Evolutionary conservation across 2,888 invertebrate genomes (phyloP).

Genomic region (Eupeodes latifasciatus): DNA sequence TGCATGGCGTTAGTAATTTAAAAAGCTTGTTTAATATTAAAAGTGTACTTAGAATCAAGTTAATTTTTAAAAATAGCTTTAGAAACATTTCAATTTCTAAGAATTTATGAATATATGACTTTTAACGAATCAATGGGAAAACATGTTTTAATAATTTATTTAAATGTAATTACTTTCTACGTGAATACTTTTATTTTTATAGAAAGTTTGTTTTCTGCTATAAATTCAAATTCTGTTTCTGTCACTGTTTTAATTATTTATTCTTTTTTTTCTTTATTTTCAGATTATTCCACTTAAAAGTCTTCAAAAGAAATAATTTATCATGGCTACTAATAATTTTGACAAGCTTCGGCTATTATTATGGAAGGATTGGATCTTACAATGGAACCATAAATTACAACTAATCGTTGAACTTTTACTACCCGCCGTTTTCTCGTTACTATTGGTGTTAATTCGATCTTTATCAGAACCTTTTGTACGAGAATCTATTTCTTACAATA

Average conservation of each 20-base stretch:
- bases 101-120: too few species aligned
- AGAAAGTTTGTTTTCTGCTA: too few species aligned
- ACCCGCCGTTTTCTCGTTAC: conserved; percentile 87
- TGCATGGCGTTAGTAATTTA: too few species aligned
- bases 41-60: too few species aligned
- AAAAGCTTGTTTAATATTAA: too few species aligned
- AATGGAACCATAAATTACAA: conserved; percentile 88
- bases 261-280: background rate
- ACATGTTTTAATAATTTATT: too few species aligned
- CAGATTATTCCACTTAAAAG: background rate
- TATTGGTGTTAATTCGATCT: conserved; percentile 88
- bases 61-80: too few species aligned
- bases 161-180: too few species aligned
- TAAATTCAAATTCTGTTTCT: too few species aligned
- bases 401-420: conserved; percentile 87
- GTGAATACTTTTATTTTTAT: too few species aligned
- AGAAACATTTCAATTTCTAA: too few species aligned
- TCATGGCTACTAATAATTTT: conserved; percentile 57
- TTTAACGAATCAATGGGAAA: too few species aligned
- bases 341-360: conserved; percentile 87
- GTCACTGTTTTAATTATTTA: background rate
- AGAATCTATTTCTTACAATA: background rate
- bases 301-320: background rate
- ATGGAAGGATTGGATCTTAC: conserved; percentile 92
- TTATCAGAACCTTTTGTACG: conserved; percentile 86